These are phyloP conservation scores for Natator depressus DNA, from an alignment of 2,113 vertebrate genomes.

Conservation along the genomic window DNA sequence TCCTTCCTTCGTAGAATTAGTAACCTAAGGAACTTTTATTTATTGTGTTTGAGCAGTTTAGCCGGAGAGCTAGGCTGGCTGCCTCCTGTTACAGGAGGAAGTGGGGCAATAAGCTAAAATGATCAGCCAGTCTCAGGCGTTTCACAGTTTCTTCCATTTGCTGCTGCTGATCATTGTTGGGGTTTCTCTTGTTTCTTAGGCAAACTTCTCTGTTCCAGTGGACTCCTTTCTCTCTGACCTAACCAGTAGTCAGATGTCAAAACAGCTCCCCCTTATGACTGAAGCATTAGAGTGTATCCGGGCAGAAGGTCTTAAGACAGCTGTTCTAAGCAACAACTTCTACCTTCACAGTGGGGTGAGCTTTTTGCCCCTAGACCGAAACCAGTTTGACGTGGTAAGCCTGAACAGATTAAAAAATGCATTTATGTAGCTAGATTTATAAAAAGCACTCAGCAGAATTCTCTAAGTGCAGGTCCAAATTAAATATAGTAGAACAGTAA, in stretches of 20 bases:
- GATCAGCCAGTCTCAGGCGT: background rate
- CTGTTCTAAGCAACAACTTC: conserved; percentile 81
- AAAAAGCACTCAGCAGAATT: background rate
- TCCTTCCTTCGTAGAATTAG: background rate
- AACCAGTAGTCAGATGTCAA: conserved; percentile 67
- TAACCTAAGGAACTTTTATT: background rate
- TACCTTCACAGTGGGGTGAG: conserved; percentile 65
- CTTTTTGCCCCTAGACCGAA: conserved; percentile 73
- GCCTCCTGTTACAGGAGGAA: background rate
- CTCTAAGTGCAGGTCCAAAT: background rate
- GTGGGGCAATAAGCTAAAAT: background rate
- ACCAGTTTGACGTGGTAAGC: conserved; percentile 85
- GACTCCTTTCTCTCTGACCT: conserved; percentile 77
- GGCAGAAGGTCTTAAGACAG: conserved; percentile 81
- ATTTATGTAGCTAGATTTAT: background rate
- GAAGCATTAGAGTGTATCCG: conserved; percentile 80
- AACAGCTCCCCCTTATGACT: conserved; percentile 80
- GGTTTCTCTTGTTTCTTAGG: conserved; percentile 63
- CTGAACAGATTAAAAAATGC: background rate
- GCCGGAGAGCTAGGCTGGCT: background rate
- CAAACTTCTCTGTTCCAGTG: conserved; percentile 70
- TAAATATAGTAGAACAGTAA: background rate
- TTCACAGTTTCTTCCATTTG: background rate
- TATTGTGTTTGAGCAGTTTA: background rate
- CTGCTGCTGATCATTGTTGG: background rate